A percentile compares a stretch with the other conserved stretches of the same genome.
These are phyloP conservation scores for Acanthoscelides obtectus DNA, from an alignment of 2,888 invertebrate species.

Conservation along the genomic window DNA sequence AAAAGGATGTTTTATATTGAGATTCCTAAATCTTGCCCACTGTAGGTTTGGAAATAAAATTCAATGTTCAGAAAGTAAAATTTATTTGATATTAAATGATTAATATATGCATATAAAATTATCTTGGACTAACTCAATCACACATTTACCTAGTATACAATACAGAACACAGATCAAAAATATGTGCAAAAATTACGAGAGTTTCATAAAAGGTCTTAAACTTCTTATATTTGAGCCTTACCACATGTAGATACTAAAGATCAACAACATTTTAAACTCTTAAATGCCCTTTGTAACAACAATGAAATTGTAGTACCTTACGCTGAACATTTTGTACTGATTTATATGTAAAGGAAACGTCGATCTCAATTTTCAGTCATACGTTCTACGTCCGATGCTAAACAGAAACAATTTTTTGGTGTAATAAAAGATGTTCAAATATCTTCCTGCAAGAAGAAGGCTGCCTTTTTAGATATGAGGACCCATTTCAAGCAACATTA, in stretches of 20 bases:
- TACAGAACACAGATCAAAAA: not conserved
- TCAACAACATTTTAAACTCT: constrained; percentile 9
- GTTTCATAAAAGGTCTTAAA: constrained; percentile 1
- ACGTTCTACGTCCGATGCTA: not conserved
- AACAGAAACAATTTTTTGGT: not conserved
- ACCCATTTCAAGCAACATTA: too few relatives aligned
- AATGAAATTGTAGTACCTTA: constrained; percentile 11
- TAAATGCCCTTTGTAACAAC: constrained; percentile 8
- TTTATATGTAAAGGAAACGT: not conserved
- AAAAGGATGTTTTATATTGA: not conserved
- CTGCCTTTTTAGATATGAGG: too few relatives aligned
- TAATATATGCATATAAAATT: not conserved
- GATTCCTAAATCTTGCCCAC: too few relatives aligned
- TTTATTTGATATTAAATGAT: not conserved
- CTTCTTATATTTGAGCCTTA: constrained; percentile 9
- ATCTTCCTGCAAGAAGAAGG: too few relatives aligned
- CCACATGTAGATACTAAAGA: constrained; percentile 12
- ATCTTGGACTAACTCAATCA: not conserved
- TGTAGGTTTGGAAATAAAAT: not conserved
- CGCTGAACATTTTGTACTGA: not conserved
- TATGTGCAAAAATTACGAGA: not conserved
- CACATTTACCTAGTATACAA: not conserved
- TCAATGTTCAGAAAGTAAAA: not conserved
- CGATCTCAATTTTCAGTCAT: not conserved
- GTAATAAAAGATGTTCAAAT: too few relatives aligned